Evolutionary conservation across 2,113 vertebrate genomes (phyloP).

Genomic region (Pseudopodoces humilis): DNA sequence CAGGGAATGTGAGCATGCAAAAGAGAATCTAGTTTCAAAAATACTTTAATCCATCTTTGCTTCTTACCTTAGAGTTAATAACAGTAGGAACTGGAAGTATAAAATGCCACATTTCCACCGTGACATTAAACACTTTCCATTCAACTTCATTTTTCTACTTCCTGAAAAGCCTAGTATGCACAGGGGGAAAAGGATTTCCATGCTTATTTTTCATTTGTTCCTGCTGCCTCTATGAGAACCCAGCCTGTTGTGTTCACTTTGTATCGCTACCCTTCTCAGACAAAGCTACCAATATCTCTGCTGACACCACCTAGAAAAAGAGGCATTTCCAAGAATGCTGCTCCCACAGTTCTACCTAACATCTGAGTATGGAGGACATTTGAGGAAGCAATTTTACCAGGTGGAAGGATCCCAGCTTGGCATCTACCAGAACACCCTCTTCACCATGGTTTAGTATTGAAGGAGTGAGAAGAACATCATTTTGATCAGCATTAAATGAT

Average conservation of each 20-base stretch:
- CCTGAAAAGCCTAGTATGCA: fast-evolving
- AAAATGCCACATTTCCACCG: background rate
- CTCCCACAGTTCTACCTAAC: background rate
- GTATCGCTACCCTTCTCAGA: background rate
- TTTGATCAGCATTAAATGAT: background rate
- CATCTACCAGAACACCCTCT: background rate
- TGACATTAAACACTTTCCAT: background rate
- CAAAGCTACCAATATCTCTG: background rate
- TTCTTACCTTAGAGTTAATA: background rate
- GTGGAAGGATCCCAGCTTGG: background rate
- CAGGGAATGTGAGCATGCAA: background rate
- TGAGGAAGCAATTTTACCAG: background rate
- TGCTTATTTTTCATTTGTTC: background rate
- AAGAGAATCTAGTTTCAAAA: background rate
- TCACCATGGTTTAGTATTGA: background rate
- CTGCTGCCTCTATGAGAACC: background rate
- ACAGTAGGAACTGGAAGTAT: background rate
- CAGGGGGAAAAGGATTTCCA: background rate
- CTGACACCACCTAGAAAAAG: background rate
- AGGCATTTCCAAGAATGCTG: fast-evolving
- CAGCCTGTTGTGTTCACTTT: background rate
- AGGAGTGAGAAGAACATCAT: background rate
- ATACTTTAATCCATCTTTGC: background rate
- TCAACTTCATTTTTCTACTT: background rate
- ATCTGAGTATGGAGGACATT: fast-evolving